Conservation (phyloP, 2,888 invertebrate species). For the Helleia helle region DNA sequence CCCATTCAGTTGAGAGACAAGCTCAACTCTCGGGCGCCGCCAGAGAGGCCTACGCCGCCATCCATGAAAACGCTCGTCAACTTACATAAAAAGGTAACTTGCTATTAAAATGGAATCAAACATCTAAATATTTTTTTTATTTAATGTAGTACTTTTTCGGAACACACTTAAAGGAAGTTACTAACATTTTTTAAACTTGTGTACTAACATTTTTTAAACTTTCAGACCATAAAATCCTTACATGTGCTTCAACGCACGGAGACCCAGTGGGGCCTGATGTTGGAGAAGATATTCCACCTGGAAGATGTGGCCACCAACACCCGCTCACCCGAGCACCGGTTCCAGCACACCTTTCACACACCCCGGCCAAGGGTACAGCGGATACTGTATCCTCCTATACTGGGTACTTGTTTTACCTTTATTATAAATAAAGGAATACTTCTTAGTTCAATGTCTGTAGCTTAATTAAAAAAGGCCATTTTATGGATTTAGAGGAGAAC, state of each 20-base stretch:
- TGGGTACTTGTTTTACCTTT: too few relatives aligned
- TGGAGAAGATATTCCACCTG: constrained; percentile 84
- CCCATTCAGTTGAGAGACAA: constrained; percentile 85
- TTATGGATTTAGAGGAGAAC: too few relatives aligned
- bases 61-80: constrained; percentile 90
- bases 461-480: too few relatives aligned
- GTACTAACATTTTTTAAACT: neutral
- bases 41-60: constrained; percentile 76
- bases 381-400: constrained; percentile 77
- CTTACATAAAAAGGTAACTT: constrained; percentile 90
- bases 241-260: constrained; percentile 95
- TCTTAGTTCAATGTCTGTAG: too few relatives aligned
- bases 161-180: too few relatives aligned
- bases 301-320: constrained; percentile 91
- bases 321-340: constrained; percentile 69
- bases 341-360: constrained; percentile 81
- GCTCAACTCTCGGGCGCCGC: constrained; percentile 74
- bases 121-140: too few relatives aligned
- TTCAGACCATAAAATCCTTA: constrained; percentile 86
- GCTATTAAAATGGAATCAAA: too few relatives aligned
- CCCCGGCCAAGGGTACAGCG: constrained; percentile 74
- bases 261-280: constrained; percentile 92
- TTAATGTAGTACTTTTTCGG: too few relatives aligned
- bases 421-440: too few relatives aligned
- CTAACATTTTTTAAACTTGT: constrained; percentile 5